phyloP scores from a whole-genome alignment of 2,797 vertebrate species.

The Argentina silus region DNA sequence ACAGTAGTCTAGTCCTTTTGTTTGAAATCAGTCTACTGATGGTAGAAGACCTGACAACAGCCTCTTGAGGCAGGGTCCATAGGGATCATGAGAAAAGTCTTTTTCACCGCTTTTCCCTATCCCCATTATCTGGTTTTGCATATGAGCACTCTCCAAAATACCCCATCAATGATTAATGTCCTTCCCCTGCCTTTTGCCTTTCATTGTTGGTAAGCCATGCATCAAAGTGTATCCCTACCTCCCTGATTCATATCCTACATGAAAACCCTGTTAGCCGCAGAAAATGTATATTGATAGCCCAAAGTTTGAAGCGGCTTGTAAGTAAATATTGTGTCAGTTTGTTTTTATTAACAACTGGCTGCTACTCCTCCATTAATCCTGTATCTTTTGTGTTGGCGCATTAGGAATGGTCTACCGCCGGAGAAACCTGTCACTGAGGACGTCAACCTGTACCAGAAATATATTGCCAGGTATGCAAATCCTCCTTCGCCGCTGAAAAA shows the following conservation, averaged over 20 bases:
- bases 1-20: slow-evolving; percentile 14
- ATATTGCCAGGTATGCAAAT: slow-evolving; percentile 99
- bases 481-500: slow-evolving; percentile 52
- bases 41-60: slow-evolving; percentile 54
- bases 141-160: slow-evolving; percentile 76
- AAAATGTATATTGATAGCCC: slow-evolving; percentile 84
- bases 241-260: slow-evolving; percentile 74
- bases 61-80: slow-evolving; percentile 44
- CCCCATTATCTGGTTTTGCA: slow-evolving; percentile 75
- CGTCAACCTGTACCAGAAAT: slow-evolving; percentile 99
- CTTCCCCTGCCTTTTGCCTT: slow-evolving; percentile 69
- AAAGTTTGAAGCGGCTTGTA: slow-evolving; percentile 78
- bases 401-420: slow-evolving; percentile 97
- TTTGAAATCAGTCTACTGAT: slow-evolving; percentile 45
- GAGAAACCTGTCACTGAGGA: slow-evolving; percentile 97
- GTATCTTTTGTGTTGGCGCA: slow-evolving; percentile 74
- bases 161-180: slow-evolving; percentile 80
- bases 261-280: slow-evolving; percentile 74
- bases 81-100: slow-evolving; percentile 55
- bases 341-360: slow-evolving; percentile 81
- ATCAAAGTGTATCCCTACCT: slow-evolving; percentile 73
- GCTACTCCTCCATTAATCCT: slow-evolving; percentile 77
- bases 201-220: slow-evolving; percentile 78
- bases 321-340: slow-evolving; percentile 84
- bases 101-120: slow-evolving; percentile 64